Evolutionary conservation across 2,888 invertebrate species (phyloP), one percentile per base, ranked within the genome.

Genomic region (Phymatocera aterrima): DNA sequence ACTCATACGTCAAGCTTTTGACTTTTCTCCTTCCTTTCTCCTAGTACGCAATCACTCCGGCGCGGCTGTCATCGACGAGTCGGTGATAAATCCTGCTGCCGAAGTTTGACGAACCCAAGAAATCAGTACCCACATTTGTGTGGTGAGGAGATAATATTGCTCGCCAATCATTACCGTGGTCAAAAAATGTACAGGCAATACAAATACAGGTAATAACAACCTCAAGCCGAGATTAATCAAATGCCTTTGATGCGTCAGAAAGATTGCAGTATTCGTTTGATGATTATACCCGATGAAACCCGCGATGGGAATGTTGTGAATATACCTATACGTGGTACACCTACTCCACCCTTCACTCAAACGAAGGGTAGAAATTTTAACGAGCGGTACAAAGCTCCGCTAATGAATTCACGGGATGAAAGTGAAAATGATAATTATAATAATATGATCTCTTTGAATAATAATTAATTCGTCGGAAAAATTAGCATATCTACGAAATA

Each of bases 381-480:
- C 48, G 51, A 72, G 72, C 18, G 18, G 8, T 46, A 28, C 43
- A 24, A n/a, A 46, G 28, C 21, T 15, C 24, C 31, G 48, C 46
- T 70, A 51, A 46, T 70, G 48, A 70, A 70, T 70, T 43, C 68
- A 43, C 43, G 46, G 21, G 21, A 4, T 21, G 51, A 51, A 34
- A 72, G 51, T 51, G 51, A 72, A 61, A 64, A 51, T 51, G 18
- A 34, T 51, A 51, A 72, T 31, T 51, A 51, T 31, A 34, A 34
- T 68, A 40, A 68, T 68, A 48, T 68, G 24, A n/a, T n/a, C n/a
- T 46, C 43, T 68, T 68, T 68, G 68, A 68, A 68, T 68, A 68
- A 68, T 68, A 68, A 68, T 68, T 28, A 24, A 15, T 43, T 4
- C 54, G 1, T 43, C 43, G 15, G 15, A 43, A 43, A 43, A n/a